phyloP scores from a whole-genome alignment of 2,888 invertebrate genomes.

The Drosophila meridionalis region DNA sequence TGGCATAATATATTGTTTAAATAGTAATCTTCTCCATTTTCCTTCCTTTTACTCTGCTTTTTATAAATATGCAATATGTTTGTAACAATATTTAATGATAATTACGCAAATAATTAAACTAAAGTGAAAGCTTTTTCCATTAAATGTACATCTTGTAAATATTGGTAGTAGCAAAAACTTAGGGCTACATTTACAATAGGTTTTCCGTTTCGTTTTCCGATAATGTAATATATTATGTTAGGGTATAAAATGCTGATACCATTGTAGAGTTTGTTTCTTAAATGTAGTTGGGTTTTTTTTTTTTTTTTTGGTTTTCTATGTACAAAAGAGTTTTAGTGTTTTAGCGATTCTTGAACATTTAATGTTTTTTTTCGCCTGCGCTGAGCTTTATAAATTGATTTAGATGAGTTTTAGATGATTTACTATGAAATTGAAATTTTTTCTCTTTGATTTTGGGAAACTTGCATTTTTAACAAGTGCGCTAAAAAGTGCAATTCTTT shows the following conservation, averaged over 20 bases:
- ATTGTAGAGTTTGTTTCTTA: slow-evolving; percentile 53
- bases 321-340: slow-evolving; percentile 49
- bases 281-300: slow-evolving; percentile 46
- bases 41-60: neutral
- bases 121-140: slow-evolving; percentile 79
- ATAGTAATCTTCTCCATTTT: slow-evolving; percentile 26
- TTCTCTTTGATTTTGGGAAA: slow-evolving; percentile 44
- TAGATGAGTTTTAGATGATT: slow-evolving; percentile 4
- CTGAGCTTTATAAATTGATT: slow-evolving; percentile 18
- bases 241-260: slow-evolving; percentile 72
- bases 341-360: slow-evolving; percentile 61
- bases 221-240: slow-evolving; percentile 26
- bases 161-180: slow-evolving; percentile 79
- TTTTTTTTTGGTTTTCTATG: slow-evolving; percentile 53
- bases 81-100: slow-evolving; percentile 74
- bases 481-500: slow-evolving; percentile 83
- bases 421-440: neutral
- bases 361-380: slow-evolving; percentile 53
- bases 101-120: slow-evolving; percentile 79
- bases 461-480: slow-evolving; percentile 84
- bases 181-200: slow-evolving; percentile 72
- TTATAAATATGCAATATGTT: slow-evolving; percentile 79
- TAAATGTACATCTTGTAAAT: slow-evolving; percentile 76
- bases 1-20: slow-evolving; percentile 70
- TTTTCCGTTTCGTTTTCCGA: slow-evolving; percentile 21